A percentile compares a stretch with the other conserved stretches of the same genome.
Conservation (phyloP, 1,140 invertebrate species). For the Neodiprion pinetum region DNA sequence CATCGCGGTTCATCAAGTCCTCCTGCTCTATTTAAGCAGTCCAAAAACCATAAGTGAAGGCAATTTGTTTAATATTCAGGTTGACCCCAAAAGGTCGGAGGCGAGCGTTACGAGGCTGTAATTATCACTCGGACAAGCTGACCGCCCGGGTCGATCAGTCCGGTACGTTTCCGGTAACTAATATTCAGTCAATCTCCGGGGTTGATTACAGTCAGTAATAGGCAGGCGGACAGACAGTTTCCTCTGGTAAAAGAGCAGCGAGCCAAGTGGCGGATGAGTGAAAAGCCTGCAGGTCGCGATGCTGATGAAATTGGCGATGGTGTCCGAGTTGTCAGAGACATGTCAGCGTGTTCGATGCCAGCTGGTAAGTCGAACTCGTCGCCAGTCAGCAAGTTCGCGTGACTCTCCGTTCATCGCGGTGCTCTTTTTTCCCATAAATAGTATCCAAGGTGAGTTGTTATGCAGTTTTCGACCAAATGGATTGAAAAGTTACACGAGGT, state of each 20-base stretch:
- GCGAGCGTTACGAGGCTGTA: background rate
- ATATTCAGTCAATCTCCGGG: background rate
- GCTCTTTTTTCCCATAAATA: too few relatives aligned
- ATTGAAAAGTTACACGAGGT: constrained; percentile 3
- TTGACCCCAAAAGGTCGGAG: background rate
- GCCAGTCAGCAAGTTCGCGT: too few relatives aligned
- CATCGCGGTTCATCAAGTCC: too few relatives aligned
- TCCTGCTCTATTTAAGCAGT: too few relatives aligned
- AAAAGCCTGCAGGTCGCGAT: too few relatives aligned
- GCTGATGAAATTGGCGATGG: too few relatives aligned
- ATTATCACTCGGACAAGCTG: background rate
- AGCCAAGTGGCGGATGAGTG: background rate
- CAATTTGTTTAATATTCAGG: background rate
- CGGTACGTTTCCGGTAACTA: background rate
- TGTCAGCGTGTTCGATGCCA: too few relatives aligned
- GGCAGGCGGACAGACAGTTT: background rate
- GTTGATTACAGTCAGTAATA: background rate
- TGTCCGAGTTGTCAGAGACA: too few relatives aligned
- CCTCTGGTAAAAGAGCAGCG: background rate
- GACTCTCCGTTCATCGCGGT: too few relatives aligned
- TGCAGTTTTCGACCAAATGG: constrained; percentile 6
- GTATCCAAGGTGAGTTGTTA: background rate
- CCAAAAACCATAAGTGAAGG: background rate
- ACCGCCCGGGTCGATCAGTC: too few relatives aligned
- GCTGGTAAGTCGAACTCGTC: too few relatives aligned